A percentile compares a stretch with the other conserved stretches of the same genome.
These are phyloP conservation scores for Cebidichthys violaceus DNA, from an alignment of 2,113 vertebrate genomes.

Conservation along the genomic window DNA sequence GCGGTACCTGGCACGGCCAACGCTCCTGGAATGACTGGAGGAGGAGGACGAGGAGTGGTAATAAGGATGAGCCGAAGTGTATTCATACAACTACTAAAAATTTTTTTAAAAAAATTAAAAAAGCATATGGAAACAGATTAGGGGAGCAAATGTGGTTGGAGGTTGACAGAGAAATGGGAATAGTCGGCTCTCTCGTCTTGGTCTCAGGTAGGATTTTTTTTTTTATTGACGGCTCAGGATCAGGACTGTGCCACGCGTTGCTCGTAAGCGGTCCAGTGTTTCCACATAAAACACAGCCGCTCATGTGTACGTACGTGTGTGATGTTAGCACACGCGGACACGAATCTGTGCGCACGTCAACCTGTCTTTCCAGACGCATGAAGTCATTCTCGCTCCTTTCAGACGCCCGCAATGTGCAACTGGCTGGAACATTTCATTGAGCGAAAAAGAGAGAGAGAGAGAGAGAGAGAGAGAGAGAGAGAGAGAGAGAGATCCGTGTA, in stretches of 20 bases:
- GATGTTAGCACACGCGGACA: not conserved
- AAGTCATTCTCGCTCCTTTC: slow-evolving; percentile 20
- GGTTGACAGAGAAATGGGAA: slow-evolving; percentile 25
- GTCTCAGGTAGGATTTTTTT: slow-evolving; percentile 34
- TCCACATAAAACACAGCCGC: slow-evolving; percentile 64
- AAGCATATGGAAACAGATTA: slow-evolving; percentile 40
- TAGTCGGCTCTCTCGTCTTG: slow-evolving; percentile 10
- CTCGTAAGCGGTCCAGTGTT: slow-evolving; percentile 37
- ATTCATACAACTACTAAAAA: not conserved
- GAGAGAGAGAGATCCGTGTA: not conserved
- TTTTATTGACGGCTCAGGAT: slow-evolving; percentile 46
- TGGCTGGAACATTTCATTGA: not conserved
- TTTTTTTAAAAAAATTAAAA: no score
- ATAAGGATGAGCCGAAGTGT: not conserved
- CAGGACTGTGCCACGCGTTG: slow-evolving; percentile 41
- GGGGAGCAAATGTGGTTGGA: slow-evolving; percentile 39
- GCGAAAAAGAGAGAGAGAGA: not conserved
- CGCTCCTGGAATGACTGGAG: slow-evolving; percentile 35
- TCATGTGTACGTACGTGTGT: slow-evolving; percentile 1
- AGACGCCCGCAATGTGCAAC: slow-evolving; percentile 5
- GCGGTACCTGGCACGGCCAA: slow-evolving; percentile 35
- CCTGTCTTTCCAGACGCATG: slow-evolving; percentile 32
- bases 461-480: not conserved
- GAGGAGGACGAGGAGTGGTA: slow-evolving; percentile 10
- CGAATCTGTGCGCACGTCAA: slow-evolving; percentile 31